A percentile compares a stretch with the other conserved stretches of the same genome.
Conservation (phyloP, 1,140 invertebrate genomes). For the Adoxophyes honmai region DNA sequence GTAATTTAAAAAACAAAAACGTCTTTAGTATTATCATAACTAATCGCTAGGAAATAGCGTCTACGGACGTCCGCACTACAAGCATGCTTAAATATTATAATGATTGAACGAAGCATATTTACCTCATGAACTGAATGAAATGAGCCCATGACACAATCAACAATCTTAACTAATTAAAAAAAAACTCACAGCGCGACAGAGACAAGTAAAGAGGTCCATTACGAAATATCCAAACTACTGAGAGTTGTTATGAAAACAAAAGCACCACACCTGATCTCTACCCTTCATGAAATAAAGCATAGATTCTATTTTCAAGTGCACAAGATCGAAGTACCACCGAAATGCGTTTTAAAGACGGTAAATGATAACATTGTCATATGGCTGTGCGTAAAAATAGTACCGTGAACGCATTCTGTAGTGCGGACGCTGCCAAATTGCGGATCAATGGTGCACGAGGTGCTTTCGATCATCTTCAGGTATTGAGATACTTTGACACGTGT, state of each 20-base stretch:
- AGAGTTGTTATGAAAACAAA: not conserved
- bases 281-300: not conserved
- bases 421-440: not conserved
- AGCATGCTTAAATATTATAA: too few species aligned
- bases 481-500: too few species aligned
- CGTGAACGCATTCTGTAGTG: slow-evolving; percentile 13
- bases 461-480: too few species aligned
- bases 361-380: slow-evolving; percentile 1
- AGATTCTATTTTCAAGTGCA: not conserved
- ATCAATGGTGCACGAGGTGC: too few species aligned
- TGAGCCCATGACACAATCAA: too few species aligned
- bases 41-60: too few species aligned
- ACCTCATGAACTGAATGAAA: too few species aligned
- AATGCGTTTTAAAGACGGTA: not conserved
- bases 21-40: too few species aligned
- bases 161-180: not conserved
- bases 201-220: slow-evolving; percentile 13
- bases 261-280: not conserved
- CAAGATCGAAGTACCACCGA: not conserved
- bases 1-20: not conserved
- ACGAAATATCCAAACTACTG: slow-evolving; percentile 5
- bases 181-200: slow-evolving; percentile 3
- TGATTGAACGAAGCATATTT: too few species aligned
- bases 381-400: slow-evolving; percentile 11
- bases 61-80: too few species aligned